Conservation (phyloP, 2,888 invertebrate species). For the Drosophila mettleri region DNA sequence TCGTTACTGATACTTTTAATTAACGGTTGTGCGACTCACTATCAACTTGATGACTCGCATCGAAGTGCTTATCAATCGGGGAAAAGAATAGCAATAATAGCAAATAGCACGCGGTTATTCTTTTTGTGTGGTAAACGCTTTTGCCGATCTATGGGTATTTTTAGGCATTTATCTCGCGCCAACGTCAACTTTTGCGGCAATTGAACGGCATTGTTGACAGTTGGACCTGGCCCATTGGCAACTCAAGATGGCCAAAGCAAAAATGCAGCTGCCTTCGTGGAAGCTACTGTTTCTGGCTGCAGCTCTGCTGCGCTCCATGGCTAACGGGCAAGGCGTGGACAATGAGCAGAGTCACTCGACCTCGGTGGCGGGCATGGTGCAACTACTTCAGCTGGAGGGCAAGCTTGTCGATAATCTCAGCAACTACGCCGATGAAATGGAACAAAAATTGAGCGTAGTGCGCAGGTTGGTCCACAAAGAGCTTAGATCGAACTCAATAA, state of each 20-base stretch:
- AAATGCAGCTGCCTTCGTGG: conserved; percentile 20
- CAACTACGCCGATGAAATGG: conserved; percentile 67
- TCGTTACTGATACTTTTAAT: conserved; percentile 42
- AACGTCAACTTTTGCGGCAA: conserved; percentile 36
- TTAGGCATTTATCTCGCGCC: conserved; percentile 50
- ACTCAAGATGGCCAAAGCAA: conserved; percentile 27
- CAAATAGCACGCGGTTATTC: conserved; percentile 3
- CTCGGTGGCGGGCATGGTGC: conserved; percentile 79
- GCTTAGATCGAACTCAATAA: background rate
- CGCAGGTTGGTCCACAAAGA: conserved; percentile 49
- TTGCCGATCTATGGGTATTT: conserved; percentile 28
- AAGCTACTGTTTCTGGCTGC: conserved; percentile 8
- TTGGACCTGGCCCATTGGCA: conserved; percentile 53
- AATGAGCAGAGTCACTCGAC: conserved; percentile 72
- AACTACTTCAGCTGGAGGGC: conserved; percentile 67
- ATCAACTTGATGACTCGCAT: conserved; percentile 37
- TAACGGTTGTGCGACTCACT: conserved; percentile 49
- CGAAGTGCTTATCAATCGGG: conserved; percentile 52
- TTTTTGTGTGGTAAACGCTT: conserved; percentile 17
- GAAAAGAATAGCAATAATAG: conserved; percentile 15
- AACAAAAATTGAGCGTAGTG: conserved; percentile 66
- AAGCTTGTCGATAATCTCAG: conserved; percentile 72
- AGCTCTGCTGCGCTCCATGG: background rate
- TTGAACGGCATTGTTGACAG: conserved; percentile 40
- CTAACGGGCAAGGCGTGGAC: conserved; percentile 23